phyloP scores from a whole-genome alignment of 1,140 invertebrate genomes.

The Microvelia longipes region DNA sequence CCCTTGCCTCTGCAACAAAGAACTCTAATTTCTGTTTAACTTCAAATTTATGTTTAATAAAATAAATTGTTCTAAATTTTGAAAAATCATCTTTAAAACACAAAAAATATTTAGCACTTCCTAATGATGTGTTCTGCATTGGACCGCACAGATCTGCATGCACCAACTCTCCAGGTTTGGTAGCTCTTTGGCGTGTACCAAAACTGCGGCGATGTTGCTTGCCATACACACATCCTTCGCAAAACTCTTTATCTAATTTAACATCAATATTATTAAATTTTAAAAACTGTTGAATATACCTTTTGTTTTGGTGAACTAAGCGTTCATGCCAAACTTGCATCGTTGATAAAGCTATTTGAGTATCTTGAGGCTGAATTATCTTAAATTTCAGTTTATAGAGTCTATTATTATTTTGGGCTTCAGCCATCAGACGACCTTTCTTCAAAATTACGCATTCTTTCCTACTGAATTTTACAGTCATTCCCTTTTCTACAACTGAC shows the following conservation, averaged over 20 bases:
- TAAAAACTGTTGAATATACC: background rate
- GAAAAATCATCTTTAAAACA: too few species aligned
- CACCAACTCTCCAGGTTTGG: too few species aligned
- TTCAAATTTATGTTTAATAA: too few species aligned
- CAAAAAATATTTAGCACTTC: too few species aligned
- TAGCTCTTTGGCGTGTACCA: too few species aligned
- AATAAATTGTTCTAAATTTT: too few species aligned
- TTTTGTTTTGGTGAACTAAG: background rate
- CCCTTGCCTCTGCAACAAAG: too few species aligned
- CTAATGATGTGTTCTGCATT: too few species aligned
- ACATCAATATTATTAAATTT: background rate
- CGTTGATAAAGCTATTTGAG: background rate
- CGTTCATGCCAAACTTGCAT: background rate
- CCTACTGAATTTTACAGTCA: background rate
- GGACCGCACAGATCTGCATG: too few species aligned
- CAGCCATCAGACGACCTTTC: background rate
- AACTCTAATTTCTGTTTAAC: too few species aligned
- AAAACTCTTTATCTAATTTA: background rate
- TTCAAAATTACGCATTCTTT: background rate
- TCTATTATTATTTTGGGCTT: background rate
- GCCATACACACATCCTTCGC: background rate
- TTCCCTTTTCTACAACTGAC: background rate
- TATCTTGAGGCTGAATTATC: background rate
- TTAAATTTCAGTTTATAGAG: background rate
- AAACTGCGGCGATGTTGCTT: too few species aligned